Base-by-base conservation (phyloP, 2,888 invertebrate species). In the Aleiodes alternator region DNA sequence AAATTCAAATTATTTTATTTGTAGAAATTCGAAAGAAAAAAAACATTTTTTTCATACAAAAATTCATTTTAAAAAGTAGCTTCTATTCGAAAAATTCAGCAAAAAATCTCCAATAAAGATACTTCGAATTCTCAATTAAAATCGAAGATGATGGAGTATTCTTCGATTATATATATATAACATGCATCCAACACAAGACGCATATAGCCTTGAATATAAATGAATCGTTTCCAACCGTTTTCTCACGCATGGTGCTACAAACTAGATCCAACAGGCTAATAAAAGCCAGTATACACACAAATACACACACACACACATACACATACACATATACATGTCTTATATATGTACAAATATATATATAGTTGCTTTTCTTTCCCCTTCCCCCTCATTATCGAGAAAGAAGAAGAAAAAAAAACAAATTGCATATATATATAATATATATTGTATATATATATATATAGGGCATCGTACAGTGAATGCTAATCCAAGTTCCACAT, bases 141-240 rank as follows among this genome's bases (percentile, higher is more conserved):
- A n/a, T 16, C 43, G 43, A 43, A 43, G 43, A 43, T 43, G 43
- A 43, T 43, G 9, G 7, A 43, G 43, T 9, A 38, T 69, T 31
- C 31, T 55, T 31, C 11, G 31, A 68, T 68, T 38, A 73, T 66
- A 68, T 66, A 56, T 56, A 68, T 68, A 56, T 12, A 68, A 53
- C 66, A 73, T 23, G 23, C 23, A 23, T 23, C 23, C 23, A 23
- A 23, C 23, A 66, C 68, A 73, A 73, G 55, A 72, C 38, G 43
- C 61, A 55, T 38, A 55, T 56, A 73, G 73, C 56, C 73, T 66
- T 73, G 68, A 56, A 66, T 31, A 73, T 73, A 72, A 64, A 66
- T 72, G 55, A 64, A 43, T 72, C 43, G 50, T 16, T 61, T 61
- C 43, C 64, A 31, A 29, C 16, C 59, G 51, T 50, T 50, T 66